Evolutionary conservation across 2,797 vertebrate genomes (phyloP).

Genomic region (Podarcis siculus): DNA sequence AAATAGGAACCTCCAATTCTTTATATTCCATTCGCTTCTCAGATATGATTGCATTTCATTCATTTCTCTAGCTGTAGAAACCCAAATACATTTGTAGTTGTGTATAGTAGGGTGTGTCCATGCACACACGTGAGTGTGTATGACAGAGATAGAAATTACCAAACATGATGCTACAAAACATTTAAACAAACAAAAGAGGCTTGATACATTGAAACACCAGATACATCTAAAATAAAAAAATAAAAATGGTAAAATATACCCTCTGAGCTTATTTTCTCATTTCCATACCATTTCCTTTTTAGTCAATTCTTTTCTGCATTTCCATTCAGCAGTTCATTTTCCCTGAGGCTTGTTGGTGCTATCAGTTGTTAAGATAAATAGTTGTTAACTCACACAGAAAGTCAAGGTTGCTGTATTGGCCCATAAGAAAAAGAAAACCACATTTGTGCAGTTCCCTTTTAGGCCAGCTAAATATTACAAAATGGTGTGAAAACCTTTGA

Average conservation of each 20-base stretch:
- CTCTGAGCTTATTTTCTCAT: background rate
- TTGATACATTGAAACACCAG: background rate
- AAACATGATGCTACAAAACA: background rate
- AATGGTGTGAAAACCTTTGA: too few relatives aligned
- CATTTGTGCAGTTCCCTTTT: too few relatives aligned
- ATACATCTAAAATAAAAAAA: background rate
- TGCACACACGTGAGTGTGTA: background rate
- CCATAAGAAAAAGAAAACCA: too few relatives aligned
- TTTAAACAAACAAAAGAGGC: background rate
- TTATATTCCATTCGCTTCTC: too few relatives aligned
- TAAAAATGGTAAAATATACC: background rate
- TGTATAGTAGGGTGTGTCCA: background rate
- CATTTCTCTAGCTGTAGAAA: background rate
- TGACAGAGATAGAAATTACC: background rate
- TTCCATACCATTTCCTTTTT: background rate
- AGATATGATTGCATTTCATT: too few relatives aligned
- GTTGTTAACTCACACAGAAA: background rate
- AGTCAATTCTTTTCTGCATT: background rate
- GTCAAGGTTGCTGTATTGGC: too few relatives aligned
- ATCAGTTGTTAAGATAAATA: background rate
- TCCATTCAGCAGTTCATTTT: background rate
- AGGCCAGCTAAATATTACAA: too few relatives aligned
- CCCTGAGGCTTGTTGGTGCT: background rate
- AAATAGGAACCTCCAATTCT: too few relatives aligned
- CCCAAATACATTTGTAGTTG: background rate